Conservation (phyloP, 2,888 invertebrate species). For the Harpagoxenus sublaevis region DNA sequence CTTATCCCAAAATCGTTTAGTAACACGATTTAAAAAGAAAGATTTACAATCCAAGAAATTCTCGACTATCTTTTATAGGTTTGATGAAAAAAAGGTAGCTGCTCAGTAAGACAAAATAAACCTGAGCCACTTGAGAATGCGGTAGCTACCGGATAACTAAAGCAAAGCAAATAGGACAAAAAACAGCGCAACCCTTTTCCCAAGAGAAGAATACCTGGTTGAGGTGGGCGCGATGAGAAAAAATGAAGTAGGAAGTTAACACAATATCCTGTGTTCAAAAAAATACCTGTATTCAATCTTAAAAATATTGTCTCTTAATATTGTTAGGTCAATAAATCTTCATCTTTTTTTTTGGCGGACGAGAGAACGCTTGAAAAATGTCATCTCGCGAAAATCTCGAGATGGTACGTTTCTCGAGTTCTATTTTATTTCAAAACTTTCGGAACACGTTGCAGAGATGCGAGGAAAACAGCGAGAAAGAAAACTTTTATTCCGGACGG, state of each 20-base stretch:
- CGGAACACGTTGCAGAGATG: neutral
- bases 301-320: constrained; percentile 68
- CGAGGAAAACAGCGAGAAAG: neutral
- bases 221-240: constrained; percentile 43
- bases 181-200: constrained; percentile 69
- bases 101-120: constrained; percentile 74
- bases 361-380: constrained; percentile 46
- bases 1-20: neutral
- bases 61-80: constrained; percentile 37
- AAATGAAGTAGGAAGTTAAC: constrained; percentile 37
- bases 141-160: constrained; percentile 78
- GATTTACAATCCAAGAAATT: constrained; percentile 62
- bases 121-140: constrained; percentile 68
- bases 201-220: constrained; percentile 58
- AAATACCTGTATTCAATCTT: constrained; percentile 61
- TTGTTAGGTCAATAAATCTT: constrained; percentile 77
- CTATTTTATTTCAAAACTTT: constrained; percentile 42
- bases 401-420: neutral
- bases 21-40: constrained; percentile 36
- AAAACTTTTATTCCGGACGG: neutral
- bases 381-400: constrained; percentile 37
- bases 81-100: constrained; percentile 57
- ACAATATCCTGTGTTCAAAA: constrained; percentile 46
- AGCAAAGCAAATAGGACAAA: constrained; percentile 79
- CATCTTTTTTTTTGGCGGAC: neutral